Base-by-base conservation (phyloP, 2,888 invertebrate species). In the Hirudinaria manillensis region DNA sequence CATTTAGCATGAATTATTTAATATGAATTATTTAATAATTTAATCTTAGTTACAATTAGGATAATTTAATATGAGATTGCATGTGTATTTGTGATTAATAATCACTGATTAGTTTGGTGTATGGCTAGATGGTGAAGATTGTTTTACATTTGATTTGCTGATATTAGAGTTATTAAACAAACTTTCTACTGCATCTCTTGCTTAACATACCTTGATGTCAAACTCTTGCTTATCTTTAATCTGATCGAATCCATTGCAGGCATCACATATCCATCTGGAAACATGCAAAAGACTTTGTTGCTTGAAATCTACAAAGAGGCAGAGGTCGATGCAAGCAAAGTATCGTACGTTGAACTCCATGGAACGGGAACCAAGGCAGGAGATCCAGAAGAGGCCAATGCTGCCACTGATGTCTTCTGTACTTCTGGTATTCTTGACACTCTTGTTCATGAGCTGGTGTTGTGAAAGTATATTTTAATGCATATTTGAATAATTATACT, bases 321-420 rank as follows among this genome's bases (percentile, higher is more conserved):
- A 56, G 89, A 90, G 0, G 85, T 99, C 74, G 90, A 91, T 81
- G 97, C 98, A 4, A 85, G 87, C 72, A 91, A 92, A 75, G 92
- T 99, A 0, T 88, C 87, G 3, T 99, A 97, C 85, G 91, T 99
- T 1, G 99, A 99, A 87, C 95, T 97, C 73, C 99, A 99, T 86
- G 98, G 98, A 75, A 99, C 98, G 29, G 99, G 98, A 76, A 99
- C 98, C 16, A 96, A 96, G 79, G 85, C 82, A 19, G 85, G 98
- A n/a, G 99, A 99, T 87, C 97, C 97, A 0, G 93, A 97, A 84
- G 99, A 99, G 87, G 91, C 95, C 3, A 95, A 96, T 85, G 92
- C 95, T 0, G 94, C 99, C 80, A 91, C 92, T 0, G 93, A 94
- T 79, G 82, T 85, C 7, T 85, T 85, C 80, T 84, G 84, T 77